phyloP scores from a whole-genome alignment of 2,113 vertebrate genomes.

The Xiphias gladius region DNA sequence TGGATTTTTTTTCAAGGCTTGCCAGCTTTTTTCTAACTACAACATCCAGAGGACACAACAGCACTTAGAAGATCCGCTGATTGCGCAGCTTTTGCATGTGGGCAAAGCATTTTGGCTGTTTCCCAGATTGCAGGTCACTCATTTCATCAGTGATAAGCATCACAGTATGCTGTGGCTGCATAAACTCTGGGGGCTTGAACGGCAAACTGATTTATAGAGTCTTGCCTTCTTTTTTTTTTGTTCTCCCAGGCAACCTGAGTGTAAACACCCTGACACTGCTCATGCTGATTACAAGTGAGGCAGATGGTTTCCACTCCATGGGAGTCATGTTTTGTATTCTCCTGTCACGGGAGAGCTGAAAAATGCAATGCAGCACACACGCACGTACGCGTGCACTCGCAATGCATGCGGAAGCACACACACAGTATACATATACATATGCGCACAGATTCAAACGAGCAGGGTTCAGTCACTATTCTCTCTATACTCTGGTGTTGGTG shows the following conservation, averaged over 20 bases:
- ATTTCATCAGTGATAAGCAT: slow-evolving; percentile 57
- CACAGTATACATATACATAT: not conserved
- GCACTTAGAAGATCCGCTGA: not conserved
- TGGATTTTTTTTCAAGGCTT: not conserved
- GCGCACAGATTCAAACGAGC: not conserved
- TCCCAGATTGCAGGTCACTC: slow-evolving; percentile 33
- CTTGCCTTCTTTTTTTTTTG: slow-evolving; percentile 47
- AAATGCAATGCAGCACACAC: slow-evolving; percentile 52
- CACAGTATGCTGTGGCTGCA: slow-evolving; percentile 10
- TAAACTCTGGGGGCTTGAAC: slow-evolving; percentile 38
- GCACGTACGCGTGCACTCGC: not conserved
- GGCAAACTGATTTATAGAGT: slow-evolving; percentile 71
- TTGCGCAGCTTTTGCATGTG: slow-evolving; percentile 17
- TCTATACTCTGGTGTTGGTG: slow-evolving; percentile 3
- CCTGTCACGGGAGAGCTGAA: slow-evolving; percentile 62
- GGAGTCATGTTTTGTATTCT: slow-evolving; percentile 79
- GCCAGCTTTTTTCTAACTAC: not conserved
- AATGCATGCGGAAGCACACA: not conserved
- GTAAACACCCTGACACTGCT: slow-evolving; percentile 81
- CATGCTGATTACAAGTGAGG: slow-evolving; percentile 73
- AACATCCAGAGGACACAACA: not conserved
- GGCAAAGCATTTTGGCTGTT: slow-evolving; percentile 14
- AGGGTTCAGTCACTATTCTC: not conserved
- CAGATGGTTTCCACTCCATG: slow-evolving; percentile 74
- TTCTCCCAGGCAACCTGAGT: slow-evolving; percentile 54